phyloP scores from a whole-genome alignment of 2,888 invertebrate genomes.

The Ormyrus rosae region DNA sequence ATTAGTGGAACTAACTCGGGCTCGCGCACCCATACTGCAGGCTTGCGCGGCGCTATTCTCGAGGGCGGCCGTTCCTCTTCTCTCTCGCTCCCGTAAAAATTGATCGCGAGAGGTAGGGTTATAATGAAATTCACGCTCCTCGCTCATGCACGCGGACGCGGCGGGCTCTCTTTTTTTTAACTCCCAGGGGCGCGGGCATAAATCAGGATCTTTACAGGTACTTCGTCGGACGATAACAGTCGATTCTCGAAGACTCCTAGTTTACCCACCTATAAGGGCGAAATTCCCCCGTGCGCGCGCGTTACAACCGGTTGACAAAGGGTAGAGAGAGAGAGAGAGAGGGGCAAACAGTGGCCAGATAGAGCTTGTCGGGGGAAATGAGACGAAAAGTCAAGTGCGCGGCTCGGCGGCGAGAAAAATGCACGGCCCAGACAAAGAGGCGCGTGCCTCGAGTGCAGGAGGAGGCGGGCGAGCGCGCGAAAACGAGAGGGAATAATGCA shows the following conservation, averaged over 20 bases:
- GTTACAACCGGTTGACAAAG: slow-evolving; percentile 8
- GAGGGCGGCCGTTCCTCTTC: neutral
- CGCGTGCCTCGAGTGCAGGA: neutral
- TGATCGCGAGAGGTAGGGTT: neutral
- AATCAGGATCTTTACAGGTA: slow-evolving; percentile 39
- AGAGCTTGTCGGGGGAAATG: neutral
- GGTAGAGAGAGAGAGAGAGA: neutral
- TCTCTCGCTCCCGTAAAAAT: slow-evolving; percentile 1
- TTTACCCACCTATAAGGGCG: neutral
- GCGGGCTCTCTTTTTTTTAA: neutral
- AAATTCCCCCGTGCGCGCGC: neutral
- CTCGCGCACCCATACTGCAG: neutral
- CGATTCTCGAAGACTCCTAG: slow-evolving; percentile 23
- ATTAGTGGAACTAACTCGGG: too few species aligned
- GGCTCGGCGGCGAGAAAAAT: neutral
- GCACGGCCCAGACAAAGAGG: neutral
- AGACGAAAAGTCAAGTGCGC: slow-evolving; percentile 16
- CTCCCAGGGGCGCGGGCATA: neutral
- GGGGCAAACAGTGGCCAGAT: neutral
- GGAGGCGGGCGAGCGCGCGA: neutral
- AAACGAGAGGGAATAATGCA: slow-evolving; percentile 8
- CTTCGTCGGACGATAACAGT: slow-evolving; percentile 27
- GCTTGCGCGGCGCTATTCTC: neutral
- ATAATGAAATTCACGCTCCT: slow-evolving; percentile 1
- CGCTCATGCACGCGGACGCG: neutral